Conservation (phyloP, 2,888 invertebrate species). For the Pemphredon lugubris region DNA sequence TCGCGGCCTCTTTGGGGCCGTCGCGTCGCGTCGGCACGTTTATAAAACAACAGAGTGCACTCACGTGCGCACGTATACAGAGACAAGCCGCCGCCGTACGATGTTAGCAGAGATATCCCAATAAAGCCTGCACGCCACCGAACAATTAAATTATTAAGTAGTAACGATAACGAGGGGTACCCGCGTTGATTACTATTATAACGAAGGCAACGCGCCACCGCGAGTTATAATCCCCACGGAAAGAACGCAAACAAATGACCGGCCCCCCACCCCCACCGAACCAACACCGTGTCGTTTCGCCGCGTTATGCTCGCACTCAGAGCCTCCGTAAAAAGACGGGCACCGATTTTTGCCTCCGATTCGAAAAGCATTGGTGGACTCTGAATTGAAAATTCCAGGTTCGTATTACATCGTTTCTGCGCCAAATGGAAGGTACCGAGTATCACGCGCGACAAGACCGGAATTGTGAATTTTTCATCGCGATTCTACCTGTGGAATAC, state of each 20-base stretch:
- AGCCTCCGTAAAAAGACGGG: no score
- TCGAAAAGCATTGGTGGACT: no score
- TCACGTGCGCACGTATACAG: slow-evolving; percentile 18
- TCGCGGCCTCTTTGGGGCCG: slow-evolving; percentile 7
- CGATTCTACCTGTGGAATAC: no score
- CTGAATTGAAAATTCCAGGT: no score
- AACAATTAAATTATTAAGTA: slow-evolving; percentile 81
- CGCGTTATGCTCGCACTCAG: no score
- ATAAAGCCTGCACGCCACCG: slow-evolving; percentile 79
- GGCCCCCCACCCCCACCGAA: no score
- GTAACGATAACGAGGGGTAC: slow-evolving; percentile 76
- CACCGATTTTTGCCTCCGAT: no score
- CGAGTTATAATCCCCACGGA: slow-evolving; percentile 34
- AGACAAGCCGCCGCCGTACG: slow-evolving; percentile 49
- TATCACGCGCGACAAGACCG: no score
- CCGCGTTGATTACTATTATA: slow-evolving; percentile 77
- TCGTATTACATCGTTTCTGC: no score
- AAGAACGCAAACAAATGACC: slow-evolving; percentile 45
- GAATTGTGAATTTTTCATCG: no score
- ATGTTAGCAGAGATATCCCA: slow-evolving; percentile 77
- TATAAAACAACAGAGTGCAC: slow-evolving; percentile 23
- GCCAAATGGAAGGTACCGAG: no score
- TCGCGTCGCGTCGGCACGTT: slow-evolving; percentile 34
- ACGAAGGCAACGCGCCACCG: slow-evolving; percentile 51
- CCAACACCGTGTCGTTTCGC: no score